Conservation (phyloP, 2,888 invertebrate genomes). For the Xestia xanthographa region DNA sequence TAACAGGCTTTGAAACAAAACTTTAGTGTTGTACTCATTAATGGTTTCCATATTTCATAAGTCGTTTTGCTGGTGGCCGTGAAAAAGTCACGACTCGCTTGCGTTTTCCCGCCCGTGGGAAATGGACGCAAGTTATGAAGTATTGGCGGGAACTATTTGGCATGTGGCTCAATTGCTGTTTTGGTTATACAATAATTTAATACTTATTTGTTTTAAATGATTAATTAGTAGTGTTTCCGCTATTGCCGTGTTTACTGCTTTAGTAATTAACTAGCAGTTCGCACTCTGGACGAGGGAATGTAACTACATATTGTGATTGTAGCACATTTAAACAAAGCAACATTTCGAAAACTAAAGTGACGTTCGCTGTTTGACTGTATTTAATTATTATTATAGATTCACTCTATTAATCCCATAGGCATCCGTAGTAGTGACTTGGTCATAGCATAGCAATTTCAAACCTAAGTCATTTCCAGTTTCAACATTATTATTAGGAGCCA, state of each 20-base stretch:
- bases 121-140: conserved; percentile 49
- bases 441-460: background rate
- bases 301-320: background rate
- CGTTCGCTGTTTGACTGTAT: background rate
- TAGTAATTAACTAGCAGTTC: conserved; percentile 12
- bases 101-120: conserved; percentile 56
- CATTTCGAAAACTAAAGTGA: background rate
- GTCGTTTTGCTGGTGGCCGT: conserved; percentile 59
- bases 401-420: background rate
- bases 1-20: conserved; percentile 55
- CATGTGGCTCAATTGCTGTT: conserved; percentile 48
- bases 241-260: conserved; percentile 19
- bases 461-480: background rate
- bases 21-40: conserved; percentile 59
- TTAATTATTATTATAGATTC: background rate
- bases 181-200: conserved; percentile 10
- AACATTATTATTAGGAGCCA: background rate
- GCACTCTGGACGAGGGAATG: background rate
- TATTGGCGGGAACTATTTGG: conserved; percentile 61
- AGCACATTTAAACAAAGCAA: background rate
- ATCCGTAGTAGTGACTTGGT: background rate
- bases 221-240: conserved; percentile 38
- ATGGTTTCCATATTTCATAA: conserved; percentile 64
- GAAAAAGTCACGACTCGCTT: conserved; percentile 65
- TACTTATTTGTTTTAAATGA: conserved; percentile 30